Conservation (phyloP, 2,113 vertebrate species). For the Hiodon tergisus region DNA sequence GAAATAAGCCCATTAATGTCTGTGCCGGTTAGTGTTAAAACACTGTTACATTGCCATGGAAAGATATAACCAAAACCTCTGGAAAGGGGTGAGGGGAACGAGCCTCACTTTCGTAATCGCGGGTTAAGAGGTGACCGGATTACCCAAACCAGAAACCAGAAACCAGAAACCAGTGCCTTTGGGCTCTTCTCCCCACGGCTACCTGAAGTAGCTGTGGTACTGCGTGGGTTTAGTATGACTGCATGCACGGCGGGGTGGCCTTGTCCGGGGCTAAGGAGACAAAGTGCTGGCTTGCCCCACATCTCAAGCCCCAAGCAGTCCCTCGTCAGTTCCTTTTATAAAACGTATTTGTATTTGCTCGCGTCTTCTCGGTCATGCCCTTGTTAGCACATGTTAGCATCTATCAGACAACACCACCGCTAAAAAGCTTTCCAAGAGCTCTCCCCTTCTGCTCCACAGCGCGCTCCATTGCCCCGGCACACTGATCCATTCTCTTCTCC, state of each 20-base stretch:
- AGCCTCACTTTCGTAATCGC: too few species aligned
- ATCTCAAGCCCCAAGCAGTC: too few species aligned
- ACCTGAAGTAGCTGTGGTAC: too few species aligned
- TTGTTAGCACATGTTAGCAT: constrained; percentile 43
- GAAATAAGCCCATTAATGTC: neutral
- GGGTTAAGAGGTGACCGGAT: too few species aligned
- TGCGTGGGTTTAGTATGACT: too few species aligned
- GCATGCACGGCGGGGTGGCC: neutral
- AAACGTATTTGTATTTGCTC: neutral
- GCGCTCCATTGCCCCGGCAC: constrained; percentile 41
- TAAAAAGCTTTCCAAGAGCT: constrained; percentile 37
- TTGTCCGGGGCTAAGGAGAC: constrained; percentile 6
- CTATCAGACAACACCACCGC: constrained; percentile 36
- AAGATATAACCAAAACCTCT: neutral
- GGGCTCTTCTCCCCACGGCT: too few species aligned
- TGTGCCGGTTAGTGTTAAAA: too few species aligned
- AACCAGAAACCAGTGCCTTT: too few species aligned
- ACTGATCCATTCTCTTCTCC: constrained; percentile 40
- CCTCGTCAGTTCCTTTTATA: neutral
- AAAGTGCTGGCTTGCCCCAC: neutral
- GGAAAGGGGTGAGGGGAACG: too few species aligned
- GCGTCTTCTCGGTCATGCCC: constrained; percentile 39
- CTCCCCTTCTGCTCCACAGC: constrained; percentile 28
- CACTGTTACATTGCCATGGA: neutral
- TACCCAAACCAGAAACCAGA: too few species aligned